phyloP scores from a whole-genome alignment of 2,797 vertebrate species.

The Argentina silus region DNA sequence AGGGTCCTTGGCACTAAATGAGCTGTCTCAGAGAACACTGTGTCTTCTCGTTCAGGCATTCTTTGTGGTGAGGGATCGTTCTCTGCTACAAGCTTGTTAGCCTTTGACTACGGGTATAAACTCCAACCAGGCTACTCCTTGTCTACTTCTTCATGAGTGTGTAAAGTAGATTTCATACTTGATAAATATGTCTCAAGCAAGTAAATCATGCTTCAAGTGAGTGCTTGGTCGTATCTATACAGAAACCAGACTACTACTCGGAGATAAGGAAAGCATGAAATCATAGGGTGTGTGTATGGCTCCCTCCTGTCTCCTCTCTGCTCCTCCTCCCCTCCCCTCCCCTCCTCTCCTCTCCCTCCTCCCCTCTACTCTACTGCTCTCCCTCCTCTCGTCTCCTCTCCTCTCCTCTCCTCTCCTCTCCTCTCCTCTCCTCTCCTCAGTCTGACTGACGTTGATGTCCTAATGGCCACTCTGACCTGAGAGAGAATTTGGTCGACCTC shows the following conservation, averaged over 20 bases:
- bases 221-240: not conserved
- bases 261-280: not conserved
- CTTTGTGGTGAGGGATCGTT: no score
- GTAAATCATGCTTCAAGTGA: not conserved
- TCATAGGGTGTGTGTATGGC: not conserved
- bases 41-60: slow-evolving; percentile 23
- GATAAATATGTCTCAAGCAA: not conserved
- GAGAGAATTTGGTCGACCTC: slow-evolving; percentile 20
- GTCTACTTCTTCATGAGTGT: not conserved
- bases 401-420: not conserved
- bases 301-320: not conserved
- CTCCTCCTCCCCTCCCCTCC: not conserved
- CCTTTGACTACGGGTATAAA: no score
- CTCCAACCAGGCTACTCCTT: no score
- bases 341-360: no score
- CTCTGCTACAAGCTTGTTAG: no score
- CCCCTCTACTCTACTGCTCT: no score
- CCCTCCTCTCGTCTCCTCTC: no score
- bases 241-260: not conserved
- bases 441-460: not conserved
- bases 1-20: slow-evolving; percentile 1
- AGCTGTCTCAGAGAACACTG: slow-evolving; percentile 13
- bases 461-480: slow-evolving; percentile 13
- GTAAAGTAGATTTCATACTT: not conserved
- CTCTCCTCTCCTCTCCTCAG: not conserved